phyloP scores from a whole-genome alignment of 92 coral and sea anemone species.

The Zoanthus sansibaricus region DNA sequence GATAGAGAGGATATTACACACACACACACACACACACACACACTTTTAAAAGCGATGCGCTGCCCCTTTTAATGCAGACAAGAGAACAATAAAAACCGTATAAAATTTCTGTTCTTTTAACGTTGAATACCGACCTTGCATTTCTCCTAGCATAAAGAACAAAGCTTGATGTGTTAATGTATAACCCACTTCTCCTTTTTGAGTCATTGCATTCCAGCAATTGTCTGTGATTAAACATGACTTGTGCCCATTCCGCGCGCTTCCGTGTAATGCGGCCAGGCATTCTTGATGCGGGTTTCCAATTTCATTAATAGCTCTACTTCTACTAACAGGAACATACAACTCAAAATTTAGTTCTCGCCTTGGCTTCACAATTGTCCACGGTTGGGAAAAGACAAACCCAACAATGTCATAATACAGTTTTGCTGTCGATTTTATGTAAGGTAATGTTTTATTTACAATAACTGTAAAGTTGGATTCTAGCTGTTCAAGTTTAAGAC shows the following conservation, averaged over 20 bases:
- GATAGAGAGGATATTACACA: too few relatives aligned
- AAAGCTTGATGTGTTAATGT: conserved; percentile 83
- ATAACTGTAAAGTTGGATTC: conserved; percentile 1
- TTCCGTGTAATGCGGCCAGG: conserved; percentile 80
- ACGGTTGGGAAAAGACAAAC: conserved; percentile 63
- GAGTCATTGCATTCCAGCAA: conserved; percentile 78
- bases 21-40: too few relatives aligned
- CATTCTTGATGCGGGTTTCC: conserved; percentile 69
- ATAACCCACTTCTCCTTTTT: conserved; percentile 73
- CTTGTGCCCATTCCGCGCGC: conserved; percentile 59
- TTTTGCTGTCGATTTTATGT: conserved; percentile 34
- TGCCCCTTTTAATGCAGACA: too few relatives aligned
- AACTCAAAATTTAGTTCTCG: conserved; percentile 44
- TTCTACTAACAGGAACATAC: not conserved
- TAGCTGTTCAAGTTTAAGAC: not conserved
- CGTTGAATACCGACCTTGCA: conserved; percentile 45
- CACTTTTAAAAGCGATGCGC: too few relatives aligned
- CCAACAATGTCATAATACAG: conserved; percentile 68
- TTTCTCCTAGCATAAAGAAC: conserved; percentile 83
- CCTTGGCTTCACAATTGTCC: conserved; percentile 66
- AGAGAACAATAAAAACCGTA: too few relatives aligned
- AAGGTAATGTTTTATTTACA: conserved; percentile 27
- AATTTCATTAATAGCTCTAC: conserved; percentile 26
- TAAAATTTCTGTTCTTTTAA: too few relatives aligned
- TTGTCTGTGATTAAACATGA: conserved; percentile 68